Evolutionary conservation across 2,113 vertebrate genomes (phyloP).

Genomic region (Catharus minimus): DNA sequence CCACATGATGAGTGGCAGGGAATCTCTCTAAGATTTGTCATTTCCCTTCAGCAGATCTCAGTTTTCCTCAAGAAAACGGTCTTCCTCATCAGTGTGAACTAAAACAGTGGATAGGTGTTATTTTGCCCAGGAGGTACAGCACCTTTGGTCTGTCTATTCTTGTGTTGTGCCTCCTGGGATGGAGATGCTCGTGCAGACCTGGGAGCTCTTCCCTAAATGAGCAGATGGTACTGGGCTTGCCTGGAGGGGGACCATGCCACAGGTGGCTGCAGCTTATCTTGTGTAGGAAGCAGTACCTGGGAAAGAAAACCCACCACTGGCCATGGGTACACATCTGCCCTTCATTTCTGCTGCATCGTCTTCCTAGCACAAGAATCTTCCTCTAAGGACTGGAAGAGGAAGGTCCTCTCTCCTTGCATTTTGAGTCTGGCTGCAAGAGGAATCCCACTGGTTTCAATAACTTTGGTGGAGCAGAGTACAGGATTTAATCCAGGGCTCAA

Average conservation of each 20-base stretch:
- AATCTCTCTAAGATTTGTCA: background rate
- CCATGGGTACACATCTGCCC: no score
- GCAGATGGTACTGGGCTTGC: background rate
- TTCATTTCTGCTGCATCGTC: background rate
- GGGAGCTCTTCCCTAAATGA: background rate
- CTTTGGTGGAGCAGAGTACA: background rate
- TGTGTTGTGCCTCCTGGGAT: background rate
- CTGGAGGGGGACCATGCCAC: rapidly evolving
- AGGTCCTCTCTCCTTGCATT: background rate
- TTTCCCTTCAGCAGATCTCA: background rate
- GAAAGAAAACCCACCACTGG: rapidly evolving
- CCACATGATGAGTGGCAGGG: rapidly evolving
- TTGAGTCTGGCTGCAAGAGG: background rate
- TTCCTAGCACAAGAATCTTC: background rate
- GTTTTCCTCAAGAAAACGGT: background rate
- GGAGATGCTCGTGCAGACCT: background rate
- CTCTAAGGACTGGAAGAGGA: background rate
- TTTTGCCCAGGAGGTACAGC: background rate
- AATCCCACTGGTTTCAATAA: background rate
- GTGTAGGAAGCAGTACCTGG: background rate
- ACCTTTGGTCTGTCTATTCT: background rate
- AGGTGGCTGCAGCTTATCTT: background rate
- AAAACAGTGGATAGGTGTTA: background rate
- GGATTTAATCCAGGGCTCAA: rapidly evolving
- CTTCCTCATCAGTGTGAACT: background rate